Conservation (phyloP, 2,113 vertebrate species). For the Camelus bactrianus region DNA sequence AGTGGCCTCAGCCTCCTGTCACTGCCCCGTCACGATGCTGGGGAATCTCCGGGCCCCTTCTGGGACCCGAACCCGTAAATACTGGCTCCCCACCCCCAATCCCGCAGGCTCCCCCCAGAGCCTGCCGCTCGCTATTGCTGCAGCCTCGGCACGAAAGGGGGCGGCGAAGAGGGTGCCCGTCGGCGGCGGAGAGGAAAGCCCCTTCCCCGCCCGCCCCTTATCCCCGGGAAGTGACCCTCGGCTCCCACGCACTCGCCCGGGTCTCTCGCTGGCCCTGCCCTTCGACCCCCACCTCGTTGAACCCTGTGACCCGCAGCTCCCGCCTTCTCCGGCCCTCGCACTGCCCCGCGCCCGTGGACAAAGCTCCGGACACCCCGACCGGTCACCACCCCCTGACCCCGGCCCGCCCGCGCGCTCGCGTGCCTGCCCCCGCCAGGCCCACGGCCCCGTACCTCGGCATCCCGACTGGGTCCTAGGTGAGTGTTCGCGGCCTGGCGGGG, state of each 20-base stretch:
- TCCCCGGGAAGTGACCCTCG: slow-evolving; percentile 70
- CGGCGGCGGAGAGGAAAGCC: background rate
- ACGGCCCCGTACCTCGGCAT: slow-evolving; percentile 71
- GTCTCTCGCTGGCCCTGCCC: slow-evolving; percentile 61
- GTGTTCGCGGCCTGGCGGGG: slow-evolving; percentile 75
- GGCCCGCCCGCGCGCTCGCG: background rate
- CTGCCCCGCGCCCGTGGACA: slow-evolving; percentile 40
- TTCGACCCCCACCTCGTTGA: slow-evolving; percentile 66
- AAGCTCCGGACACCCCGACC: slow-evolving; percentile 71
- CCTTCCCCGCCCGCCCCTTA: background rate
- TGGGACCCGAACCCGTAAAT: slow-evolving; percentile 71
- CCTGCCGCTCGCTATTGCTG: background rate
- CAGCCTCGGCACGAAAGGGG: background rate
- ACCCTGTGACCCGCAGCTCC: slow-evolving; percentile 19
- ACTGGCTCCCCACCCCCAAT: background rate
- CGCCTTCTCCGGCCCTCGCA: background rate
- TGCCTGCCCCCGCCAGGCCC: background rate
- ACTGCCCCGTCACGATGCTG: slow-evolving; percentile 70
- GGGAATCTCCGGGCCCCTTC: slow-evolving; percentile 70
- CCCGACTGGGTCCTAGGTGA: slow-evolving; percentile 79
- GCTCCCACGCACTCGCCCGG: slow-evolving; percentile 59
- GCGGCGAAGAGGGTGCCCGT: background rate
- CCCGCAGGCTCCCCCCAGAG: slow-evolving; percentile 40
- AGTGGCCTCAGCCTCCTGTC: slow-evolving; percentile 73
- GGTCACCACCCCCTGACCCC: slow-evolving; percentile 67